Conservation (phyloP, 1,140 invertebrate species). For the Hycleus cichorii region DNA sequence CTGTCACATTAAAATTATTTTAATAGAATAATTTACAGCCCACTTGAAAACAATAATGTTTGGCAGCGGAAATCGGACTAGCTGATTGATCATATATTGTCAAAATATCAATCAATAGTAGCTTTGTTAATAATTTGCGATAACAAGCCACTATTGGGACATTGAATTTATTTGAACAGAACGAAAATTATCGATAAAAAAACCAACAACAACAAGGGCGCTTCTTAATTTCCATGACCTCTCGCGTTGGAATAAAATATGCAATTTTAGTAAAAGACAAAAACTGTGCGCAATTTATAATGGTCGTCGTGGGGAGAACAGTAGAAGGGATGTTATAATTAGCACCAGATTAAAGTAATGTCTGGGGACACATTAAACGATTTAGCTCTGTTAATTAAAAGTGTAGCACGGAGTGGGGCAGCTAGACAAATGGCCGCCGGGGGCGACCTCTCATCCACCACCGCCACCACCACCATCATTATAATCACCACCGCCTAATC, state of each 20-base stretch:
- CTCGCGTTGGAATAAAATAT: too few species aligned
- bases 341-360: slow-evolving; percentile 45
- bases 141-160: too few species aligned
- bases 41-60: too few species aligned
- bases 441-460: slow-evolving; percentile 20
- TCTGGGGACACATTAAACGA: slow-evolving; percentile 45
- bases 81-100: too few species aligned
- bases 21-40: slow-evolving; percentile 29
- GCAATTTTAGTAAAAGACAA: too few species aligned
- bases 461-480: too few species aligned
- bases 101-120: too few species aligned
- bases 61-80: too few species aligned
- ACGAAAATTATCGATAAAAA: too few species aligned
- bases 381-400: slow-evolving; percentile 46
- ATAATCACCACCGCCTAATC: too few species aligned
- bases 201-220: not conserved
- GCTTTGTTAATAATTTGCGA: too few species aligned
- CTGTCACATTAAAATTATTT: slow-evolving; percentile 42
- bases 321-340: slow-evolving; percentile 41
- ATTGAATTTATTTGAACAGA: too few species aligned
- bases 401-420: slow-evolving; percentile 38
- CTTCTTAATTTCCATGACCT: not conserved
- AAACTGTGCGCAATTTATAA: slow-evolving; percentile 9
- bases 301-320: slow-evolving; percentile 12
- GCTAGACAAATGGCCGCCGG: slow-evolving; percentile 36